Evolutionary conservation across 1,140 invertebrate species (phyloP).

Genomic region (Trialeurodes vaporariorum): DNA sequence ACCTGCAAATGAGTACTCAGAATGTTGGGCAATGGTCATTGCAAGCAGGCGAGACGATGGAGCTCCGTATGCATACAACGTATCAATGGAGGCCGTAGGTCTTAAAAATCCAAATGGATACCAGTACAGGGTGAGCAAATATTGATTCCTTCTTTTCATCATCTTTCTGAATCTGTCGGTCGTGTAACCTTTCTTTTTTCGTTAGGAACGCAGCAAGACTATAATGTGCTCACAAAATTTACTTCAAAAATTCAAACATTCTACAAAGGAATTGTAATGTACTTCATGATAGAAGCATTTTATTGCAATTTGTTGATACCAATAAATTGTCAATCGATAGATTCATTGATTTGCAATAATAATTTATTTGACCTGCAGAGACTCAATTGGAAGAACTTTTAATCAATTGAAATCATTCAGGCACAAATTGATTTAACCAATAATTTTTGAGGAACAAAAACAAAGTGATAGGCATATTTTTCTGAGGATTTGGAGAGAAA

Average conservation of each 20-base stretch:
- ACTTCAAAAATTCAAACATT: no score
- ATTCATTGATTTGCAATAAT: no score
- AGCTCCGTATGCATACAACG: slow-evolving; percentile 40
- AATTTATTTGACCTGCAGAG: no score
- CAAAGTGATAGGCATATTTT: no score
- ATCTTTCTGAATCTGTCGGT: not conserved
- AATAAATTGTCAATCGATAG: not conserved
- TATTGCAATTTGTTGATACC: not conserved
- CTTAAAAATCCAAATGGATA: slow-evolving; percentile 65
- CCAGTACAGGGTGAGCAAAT: slow-evolving; percentile 53
- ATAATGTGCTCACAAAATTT: no score
- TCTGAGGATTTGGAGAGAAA: not conserved
- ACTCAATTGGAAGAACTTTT: no score
- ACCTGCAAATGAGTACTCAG: slow-evolving; percentile 34
- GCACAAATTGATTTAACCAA: no score
- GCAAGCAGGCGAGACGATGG: slow-evolving; percentile 46
- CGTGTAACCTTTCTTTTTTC: no score
- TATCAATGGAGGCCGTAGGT: slow-evolving; percentile 53
- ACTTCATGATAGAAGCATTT: not conserved
- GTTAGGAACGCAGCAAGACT: no score
- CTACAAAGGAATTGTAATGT: no score
- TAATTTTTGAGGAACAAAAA: no score
- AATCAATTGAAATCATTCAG: no score
- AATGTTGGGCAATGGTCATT: slow-evolving; percentile 40
- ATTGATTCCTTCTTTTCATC: not conserved